These are phyloP conservation scores for Podiceps cristatus DNA, from an alignment of 2,113 vertebrate genomes.

Conservation along the genomic window DNA sequence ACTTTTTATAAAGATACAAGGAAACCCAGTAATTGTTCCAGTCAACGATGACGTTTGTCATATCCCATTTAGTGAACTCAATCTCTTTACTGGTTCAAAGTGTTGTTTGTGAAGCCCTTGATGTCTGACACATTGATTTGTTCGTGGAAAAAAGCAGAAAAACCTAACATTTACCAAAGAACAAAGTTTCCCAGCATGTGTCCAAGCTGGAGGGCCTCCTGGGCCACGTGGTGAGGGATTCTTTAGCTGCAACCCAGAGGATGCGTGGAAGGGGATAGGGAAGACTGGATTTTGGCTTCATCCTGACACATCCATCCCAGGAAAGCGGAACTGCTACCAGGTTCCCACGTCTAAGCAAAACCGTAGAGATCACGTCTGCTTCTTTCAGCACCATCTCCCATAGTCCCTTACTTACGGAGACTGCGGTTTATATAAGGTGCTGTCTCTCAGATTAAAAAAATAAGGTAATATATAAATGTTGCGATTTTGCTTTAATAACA, in stretches of 20 bases:
- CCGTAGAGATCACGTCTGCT: not conserved
- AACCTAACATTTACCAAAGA: not conserved
- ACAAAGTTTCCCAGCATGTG: not conserved
- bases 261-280: rapidly evolving
- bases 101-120: constrained; percentile 22
- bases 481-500: constrained; percentile 43
- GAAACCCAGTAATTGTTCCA: constrained; percentile 30
- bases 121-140: constrained; percentile 41
- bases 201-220: not conserved
- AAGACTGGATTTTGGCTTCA: not conserved
- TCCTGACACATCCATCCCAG: not conserved
- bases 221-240: not conserved
- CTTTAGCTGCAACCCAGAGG: not conserved
- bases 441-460: not conserved
- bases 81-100: not conserved
- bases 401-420: not conserved
- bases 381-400: not conserved
- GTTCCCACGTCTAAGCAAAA: not conserved
- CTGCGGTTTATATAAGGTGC: not conserved
- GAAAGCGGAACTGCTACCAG: not conserved
- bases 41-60: constrained; percentile 33
- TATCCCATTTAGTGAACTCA: constrained; percentile 18
- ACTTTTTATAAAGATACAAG: not conserved
- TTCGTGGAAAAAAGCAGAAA: constrained; percentile 17
- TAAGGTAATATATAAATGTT: not conserved